Base-by-base conservation (phyloP, 1,140 invertebrate species). In the Aleiodes sp. region DNA sequence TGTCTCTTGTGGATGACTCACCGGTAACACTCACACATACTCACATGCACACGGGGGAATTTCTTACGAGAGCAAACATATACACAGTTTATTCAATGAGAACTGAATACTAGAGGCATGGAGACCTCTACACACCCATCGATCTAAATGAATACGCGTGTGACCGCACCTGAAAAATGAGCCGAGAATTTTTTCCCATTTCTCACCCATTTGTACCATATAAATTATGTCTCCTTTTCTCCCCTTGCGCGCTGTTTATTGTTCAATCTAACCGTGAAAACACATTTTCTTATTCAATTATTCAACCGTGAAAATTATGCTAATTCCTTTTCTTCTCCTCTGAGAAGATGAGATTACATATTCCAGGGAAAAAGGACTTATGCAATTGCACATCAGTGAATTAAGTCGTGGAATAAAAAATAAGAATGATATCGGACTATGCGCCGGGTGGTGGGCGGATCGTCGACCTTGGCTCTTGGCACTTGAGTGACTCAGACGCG, bases 1-100 rank as follows among this genome's bases (percentile, higher is more conserved):
- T 59, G 28, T 29, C 56, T 33, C 12, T n/a, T 59, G 14, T n/a
- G 6, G 24, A 59, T 59, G 56, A 59, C 56, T 59, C 56, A 59
- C 26, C 28, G 28, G 24, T 9, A n/a, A n/a, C n/a, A n/a, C n/a
- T n/a, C n/a, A n/a, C n/a, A n/a, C n/a, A n/a, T n/a, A n/a, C n/a
- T n/a, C n/a, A n/a, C n/a, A n/a, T 59, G 16, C 28, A 28, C 26
- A 57, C 56, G 10, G n/a, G 10, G 12, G 9, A 4, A 59, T 29
- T 59, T 59, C 24, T 59, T 31, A 29, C 28, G 10, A 33, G 12
- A 8, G 26, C 7, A 59, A 59, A 12, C 12, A 28, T 29, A 59
- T 59, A 31, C 26, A 12, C 56, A 7, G 56, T 29, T n/a, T 59
- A 59, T 59, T 29, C 12, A 59, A 12, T 31, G 28, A 16, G 21